A percentile compares a stretch with the other conserved stretches of the same genome.
Conservation (phyloP, 2,888 invertebrate species). For the Sminthurinus aureus region DNA sequence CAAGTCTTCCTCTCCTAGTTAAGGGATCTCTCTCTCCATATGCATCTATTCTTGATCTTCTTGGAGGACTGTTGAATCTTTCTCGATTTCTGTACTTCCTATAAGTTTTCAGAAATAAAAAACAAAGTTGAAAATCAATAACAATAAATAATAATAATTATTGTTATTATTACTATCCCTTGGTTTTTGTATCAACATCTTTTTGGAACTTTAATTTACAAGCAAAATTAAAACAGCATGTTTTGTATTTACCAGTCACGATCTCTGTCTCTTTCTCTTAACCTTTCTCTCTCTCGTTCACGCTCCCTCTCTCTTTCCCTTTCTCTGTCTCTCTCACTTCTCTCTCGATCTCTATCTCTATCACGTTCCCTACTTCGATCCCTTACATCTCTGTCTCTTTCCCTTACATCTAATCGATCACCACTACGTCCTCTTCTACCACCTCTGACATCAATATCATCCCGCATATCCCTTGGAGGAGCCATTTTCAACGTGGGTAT, state of each 20-base stretch:
- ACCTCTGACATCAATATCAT: conserved; percentile 49
- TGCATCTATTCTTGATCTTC: conserved; percentile 7
- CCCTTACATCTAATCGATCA: conserved; percentile 58
- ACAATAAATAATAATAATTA: not conserved
- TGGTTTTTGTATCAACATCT: too few species aligned
- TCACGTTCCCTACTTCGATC: conserved; percentile 58
- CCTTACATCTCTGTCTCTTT: conserved; percentile 61
- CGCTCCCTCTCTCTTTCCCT: conserved; percentile 57
- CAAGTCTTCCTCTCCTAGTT: not conserved
- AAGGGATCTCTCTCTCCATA: not conserved
- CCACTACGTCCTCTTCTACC: conserved; percentile 44
- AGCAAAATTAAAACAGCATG: too few species aligned
- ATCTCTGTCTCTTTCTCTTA: conserved; percentile 58
- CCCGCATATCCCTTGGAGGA: conserved; percentile 23
- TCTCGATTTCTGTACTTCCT: not conserved
- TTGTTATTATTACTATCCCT: not conserved
- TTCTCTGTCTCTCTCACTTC: conserved; percentile 43
- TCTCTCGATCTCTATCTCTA: conserved; percentile 59
- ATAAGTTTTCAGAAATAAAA: not conserved
- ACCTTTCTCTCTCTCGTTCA: conserved; percentile 39
- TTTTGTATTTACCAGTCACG: not conserved
- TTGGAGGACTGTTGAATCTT: not conserved
- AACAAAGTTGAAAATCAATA: too few species aligned
- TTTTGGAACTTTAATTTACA: too few species aligned
- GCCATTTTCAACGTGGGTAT: conserved; percentile 21